A percentile compares a stretch with the other conserved stretches of the same genome.
These are phyloP conservation scores for Ceryle rudis DNA, from an alignment of 2,797 vertebrate genomes.

Conservation along the genomic window DNA sequence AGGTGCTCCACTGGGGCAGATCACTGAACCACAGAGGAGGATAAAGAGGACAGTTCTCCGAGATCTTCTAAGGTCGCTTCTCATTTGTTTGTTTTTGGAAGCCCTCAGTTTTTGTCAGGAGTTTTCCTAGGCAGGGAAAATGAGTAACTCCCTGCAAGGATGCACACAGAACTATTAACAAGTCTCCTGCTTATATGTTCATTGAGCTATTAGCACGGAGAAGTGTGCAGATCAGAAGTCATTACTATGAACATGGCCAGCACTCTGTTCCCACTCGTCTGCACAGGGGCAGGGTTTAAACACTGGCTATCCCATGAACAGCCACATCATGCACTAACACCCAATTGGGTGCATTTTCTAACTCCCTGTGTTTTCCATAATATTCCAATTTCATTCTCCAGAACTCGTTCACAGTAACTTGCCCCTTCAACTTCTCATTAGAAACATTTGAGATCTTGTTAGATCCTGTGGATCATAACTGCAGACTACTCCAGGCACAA, in stretches of 20 bases:
- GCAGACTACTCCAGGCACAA: background rate
- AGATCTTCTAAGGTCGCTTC: background rate
- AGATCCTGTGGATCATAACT: accelerated
- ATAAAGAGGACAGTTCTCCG: background rate
- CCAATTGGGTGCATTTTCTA: background rate
- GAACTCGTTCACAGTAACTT: background rate
- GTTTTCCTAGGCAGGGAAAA: background rate
- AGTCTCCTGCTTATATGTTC: background rate
- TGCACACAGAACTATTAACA: background rate
- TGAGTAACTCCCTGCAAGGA: background rate
- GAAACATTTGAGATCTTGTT: background rate
- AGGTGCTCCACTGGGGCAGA: background rate
- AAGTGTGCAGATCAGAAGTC: background rate
- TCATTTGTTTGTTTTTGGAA: background rate
- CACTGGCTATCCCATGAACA: background rate
- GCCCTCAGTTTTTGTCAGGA: background rate
- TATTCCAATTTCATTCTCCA: background rate
- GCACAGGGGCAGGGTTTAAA: background rate
- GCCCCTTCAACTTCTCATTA: background rate
- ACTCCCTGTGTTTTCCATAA: background rate
- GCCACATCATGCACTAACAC: background rate
- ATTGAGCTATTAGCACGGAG: background rate
- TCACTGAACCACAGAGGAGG: background rate
- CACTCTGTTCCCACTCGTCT: background rate
- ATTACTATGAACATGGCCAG: background rate